These are phyloP conservation scores for Euschistus heros DNA, from an alignment of 1,140 invertebrate genomes.

Conservation along the genomic window DNA sequence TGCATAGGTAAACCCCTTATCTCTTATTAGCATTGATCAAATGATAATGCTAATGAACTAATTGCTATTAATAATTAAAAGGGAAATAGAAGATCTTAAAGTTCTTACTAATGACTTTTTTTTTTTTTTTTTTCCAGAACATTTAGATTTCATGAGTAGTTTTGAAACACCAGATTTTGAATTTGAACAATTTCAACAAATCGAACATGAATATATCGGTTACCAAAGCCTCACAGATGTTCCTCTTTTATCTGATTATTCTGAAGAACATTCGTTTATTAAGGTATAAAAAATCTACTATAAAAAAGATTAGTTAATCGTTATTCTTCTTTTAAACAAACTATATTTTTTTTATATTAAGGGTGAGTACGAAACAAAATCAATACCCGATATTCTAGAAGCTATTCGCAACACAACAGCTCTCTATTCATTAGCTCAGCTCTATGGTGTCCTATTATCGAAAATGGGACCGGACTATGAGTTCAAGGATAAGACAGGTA, in stretches of 20 bases:
- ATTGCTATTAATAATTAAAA: not conserved
- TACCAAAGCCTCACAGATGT: slow-evolving; percentile 96
- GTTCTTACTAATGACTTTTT: not conserved
- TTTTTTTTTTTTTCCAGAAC: slow-evolving; percentile 49
- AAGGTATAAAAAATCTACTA: slow-evolving; percentile 12
- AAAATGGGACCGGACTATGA: slow-evolving; percentile 71
- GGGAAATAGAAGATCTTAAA: not conserved
- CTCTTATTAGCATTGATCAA: no score
- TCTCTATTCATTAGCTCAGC: slow-evolving; percentile 66
- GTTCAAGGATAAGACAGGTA: slow-evolving; percentile 46
- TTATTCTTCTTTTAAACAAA: no score
- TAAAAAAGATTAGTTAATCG: slow-evolving; percentile 13
- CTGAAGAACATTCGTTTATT: slow-evolving; percentile 41
- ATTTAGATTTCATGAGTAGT: slow-evolving; percentile 88
- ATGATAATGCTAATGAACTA: no score
- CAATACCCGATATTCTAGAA: slow-evolving; percentile 61
- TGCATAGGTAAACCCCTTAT: slow-evolving; percentile 57
- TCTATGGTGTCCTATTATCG: slow-evolving; percentile 74
- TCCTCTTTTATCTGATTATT: slow-evolving; percentile 65
- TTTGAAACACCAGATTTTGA: slow-evolving; percentile 55
- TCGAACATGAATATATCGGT: slow-evolving; percentile 85
- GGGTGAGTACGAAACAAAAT: slow-evolving; percentile 43
- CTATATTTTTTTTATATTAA: slow-evolving; percentile 24
- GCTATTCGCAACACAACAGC: slow-evolving; percentile 56
- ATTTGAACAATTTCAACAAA: slow-evolving; percentile 71